Conservation (phyloP, 2,113 vertebrate genomes). For the Anarrhichthys ocellatus region DNA sequence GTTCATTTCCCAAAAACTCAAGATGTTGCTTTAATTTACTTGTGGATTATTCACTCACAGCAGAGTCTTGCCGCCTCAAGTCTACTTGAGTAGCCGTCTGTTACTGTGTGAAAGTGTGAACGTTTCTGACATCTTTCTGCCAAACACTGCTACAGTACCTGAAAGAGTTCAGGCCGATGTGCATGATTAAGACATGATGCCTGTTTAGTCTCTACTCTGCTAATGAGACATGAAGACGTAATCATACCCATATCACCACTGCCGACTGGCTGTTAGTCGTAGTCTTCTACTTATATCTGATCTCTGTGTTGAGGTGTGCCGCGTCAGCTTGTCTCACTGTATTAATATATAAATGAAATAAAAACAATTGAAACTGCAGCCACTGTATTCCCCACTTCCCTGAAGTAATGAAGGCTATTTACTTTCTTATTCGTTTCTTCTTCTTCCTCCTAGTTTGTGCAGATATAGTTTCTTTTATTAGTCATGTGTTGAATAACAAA, state of each 20-base stretch:
- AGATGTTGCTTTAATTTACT: background rate
- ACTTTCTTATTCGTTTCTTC: constrained; percentile 29
- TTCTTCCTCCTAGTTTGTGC: background rate
- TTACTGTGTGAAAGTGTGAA: background rate
- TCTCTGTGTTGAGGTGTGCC: background rate
- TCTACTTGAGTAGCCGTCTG: background rate
- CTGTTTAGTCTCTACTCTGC: background rate
- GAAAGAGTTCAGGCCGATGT: constrained; percentile 3
- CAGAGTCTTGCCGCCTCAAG: background rate
- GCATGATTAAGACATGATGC: background rate
- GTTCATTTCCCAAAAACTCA: background rate
- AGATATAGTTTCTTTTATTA: constrained; percentile 29
- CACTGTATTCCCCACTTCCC: constrained; percentile 17
- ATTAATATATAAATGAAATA: constrained; percentile 2
- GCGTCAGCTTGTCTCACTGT: background rate
- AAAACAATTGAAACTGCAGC: constrained; percentile 8
- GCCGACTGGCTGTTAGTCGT: background rate
- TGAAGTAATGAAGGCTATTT: constrained; percentile 17
- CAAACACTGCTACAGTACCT: background rate
- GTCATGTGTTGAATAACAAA: background rate
- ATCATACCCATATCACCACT: background rate
- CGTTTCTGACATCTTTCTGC: background rate
- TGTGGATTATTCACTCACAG: background rate
- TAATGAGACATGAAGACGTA: background rate
- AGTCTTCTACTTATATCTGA: background rate